Evolutionary conservation across 1,140 invertebrate species (phyloP).

Genomic region (Diplogasteroides magnus): DNA sequence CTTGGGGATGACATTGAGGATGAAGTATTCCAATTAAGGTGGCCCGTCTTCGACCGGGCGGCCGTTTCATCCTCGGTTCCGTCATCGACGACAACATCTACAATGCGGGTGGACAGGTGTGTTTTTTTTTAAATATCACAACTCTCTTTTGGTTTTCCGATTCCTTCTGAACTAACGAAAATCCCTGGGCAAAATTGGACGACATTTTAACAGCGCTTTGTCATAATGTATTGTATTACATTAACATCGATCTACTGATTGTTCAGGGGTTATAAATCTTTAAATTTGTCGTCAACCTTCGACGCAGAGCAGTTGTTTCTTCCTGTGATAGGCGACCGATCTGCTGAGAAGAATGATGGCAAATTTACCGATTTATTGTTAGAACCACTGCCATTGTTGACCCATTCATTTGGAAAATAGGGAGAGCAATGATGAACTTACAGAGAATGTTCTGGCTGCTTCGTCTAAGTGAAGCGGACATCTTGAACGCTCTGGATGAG

Average conservation of each 20-base stretch:
- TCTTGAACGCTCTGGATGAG: constrained; percentile 27
- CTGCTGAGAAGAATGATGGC: neutral
- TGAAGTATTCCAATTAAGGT: constrained; percentile 28
- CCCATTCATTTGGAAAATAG: neutral
- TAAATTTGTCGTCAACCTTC: neutral
- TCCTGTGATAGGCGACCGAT: neutral
- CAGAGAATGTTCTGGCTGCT: constrained; percentile 36
- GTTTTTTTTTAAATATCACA: constrained; percentile 1
- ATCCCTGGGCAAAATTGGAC: no score
- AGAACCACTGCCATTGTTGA: neutral
- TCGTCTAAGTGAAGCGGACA: constrained; percentile 34
- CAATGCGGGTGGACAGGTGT: constrained; percentile 34
- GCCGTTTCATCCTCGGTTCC: constrained; percentile 38
- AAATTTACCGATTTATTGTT: neutral
- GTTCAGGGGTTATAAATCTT: neutral
- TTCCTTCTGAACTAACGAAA: no score
- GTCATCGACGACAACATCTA: constrained; percentile 43
- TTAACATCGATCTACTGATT: no score
- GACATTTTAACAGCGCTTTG: no score
- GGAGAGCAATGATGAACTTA: neutral
- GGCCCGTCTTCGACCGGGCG: constrained; percentile 36
- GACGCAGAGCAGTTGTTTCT: neutral
- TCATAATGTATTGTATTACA: no score
- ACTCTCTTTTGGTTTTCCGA: constrained; percentile 1
- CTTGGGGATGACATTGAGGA: neutral